Evolutionary conservation across 2,797 vertebrate species (phyloP).

Genomic region (Alca torda): DNA sequence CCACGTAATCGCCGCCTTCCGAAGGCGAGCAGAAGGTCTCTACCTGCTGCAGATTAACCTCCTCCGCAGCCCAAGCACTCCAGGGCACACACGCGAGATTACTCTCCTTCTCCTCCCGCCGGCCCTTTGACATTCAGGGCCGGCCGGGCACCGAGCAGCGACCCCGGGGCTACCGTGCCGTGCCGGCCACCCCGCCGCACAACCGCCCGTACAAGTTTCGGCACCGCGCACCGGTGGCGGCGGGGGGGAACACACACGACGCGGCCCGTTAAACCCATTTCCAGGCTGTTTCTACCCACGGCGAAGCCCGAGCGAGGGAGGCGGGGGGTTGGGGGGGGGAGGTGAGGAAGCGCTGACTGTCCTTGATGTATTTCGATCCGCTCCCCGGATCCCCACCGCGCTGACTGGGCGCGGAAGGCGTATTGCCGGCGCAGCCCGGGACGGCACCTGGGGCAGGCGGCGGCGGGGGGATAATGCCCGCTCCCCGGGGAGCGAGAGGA

Average conservation of each 20-base stretch:
- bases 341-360: background rate
- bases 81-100: background rate
- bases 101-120: background rate
- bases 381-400: background rate
- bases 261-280: background rate
- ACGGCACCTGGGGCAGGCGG: background rate
- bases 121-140: background rate
- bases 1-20: background rate
- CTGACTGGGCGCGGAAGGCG: background rate
- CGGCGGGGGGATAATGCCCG: background rate
- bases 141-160: background rate
- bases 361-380: background rate
- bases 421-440: background rate
- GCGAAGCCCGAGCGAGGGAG: background rate
- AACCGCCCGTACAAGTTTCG: background rate
- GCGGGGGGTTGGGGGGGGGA: background rate
- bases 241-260: background rate
- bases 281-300: background rate
- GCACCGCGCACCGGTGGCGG: background rate
- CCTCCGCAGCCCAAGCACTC: background rate
- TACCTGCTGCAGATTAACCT: slow-evolving; percentile 54
- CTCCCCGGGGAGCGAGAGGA: background rate
- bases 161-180: background rate
- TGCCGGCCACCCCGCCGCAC: background rate
- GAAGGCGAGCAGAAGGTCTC: background rate